phyloP scores from a whole-genome alignment of 2,113 vertebrate genomes.

The Ictidomys tridecemlineatus region DNA sequence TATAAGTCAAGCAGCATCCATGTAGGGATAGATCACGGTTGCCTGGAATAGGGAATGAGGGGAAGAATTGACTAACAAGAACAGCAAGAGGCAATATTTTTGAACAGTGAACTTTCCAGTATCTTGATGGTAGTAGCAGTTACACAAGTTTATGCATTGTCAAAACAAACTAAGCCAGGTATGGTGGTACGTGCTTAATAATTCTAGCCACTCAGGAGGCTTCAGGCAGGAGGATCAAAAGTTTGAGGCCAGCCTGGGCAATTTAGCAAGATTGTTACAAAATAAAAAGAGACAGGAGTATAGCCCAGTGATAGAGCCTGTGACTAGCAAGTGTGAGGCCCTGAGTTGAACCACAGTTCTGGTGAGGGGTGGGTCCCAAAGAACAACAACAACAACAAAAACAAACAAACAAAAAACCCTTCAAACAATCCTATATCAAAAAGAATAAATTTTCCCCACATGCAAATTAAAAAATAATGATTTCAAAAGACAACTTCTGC shows the following conservation, averaged over 20 bases:
- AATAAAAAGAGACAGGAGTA: not conserved
- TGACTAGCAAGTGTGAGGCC: not conserved
- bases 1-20: not conserved
- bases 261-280: not conserved
- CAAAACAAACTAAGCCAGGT: not conserved
- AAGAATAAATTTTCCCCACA: not conserved
- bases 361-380: not conserved
- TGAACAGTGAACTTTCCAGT: not conserved
- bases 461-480: not conserved
- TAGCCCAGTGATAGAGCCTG: not conserved
- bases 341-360: too few relatives aligned
- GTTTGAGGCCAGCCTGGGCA: not conserved
- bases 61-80: not conserved
- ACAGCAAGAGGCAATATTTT: not conserved
- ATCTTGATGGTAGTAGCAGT: not conserved
- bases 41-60: not conserved
- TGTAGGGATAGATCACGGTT: not conserved
- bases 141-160: not conserved
- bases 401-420: not conserved
- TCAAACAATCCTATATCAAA: not conserved
- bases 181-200: not conserved
- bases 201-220: not conserved
- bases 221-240: not conserved
- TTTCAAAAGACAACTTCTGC: not conserved
- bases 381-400: not conserved